phyloP scores from a whole-genome alignment of 2,888 invertebrate genomes.

The Tribolium freemani region DNA sequence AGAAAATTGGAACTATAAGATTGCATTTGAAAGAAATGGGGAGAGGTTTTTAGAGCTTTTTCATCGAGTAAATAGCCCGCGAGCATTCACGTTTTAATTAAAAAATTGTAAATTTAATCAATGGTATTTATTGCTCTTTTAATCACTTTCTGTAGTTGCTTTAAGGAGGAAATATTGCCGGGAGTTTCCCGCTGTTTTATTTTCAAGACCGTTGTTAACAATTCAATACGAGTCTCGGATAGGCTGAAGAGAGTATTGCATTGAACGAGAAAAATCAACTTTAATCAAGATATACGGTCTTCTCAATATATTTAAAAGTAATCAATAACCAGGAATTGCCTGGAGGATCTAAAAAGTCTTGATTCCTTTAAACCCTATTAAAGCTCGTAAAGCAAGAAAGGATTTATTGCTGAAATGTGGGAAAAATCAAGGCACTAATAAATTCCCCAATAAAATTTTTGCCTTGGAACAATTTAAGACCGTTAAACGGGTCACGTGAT shows the following conservation, averaged over 20 bases:
- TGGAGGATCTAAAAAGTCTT: conserved; percentile 12
- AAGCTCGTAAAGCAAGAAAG: conserved; percentile 4
- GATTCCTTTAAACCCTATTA: conserved; percentile 17
- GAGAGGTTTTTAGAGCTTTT: too few species aligned
- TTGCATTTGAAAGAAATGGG: not conserved
- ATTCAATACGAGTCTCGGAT: conserved; percentile 30
- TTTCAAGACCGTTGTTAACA: conserved; percentile 14
- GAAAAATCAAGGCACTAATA: not conserved
- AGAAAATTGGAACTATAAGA: conserved; percentile 4
- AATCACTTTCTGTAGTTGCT: conserved; percentile 10
- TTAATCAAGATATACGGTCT: conserved; percentile 35
- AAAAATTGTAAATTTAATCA: conserved; percentile 24
- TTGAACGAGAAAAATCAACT: conserved; percentile 22
- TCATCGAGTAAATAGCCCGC: not conserved
- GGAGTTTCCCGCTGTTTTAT: conserved; percentile 18
- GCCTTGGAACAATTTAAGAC: not conserved
- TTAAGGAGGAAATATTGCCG: conserved; percentile 22
- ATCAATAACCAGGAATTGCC: conserved; percentile 25
- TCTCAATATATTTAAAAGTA: conserved; percentile 33
- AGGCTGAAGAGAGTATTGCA: conserved; percentile 15
- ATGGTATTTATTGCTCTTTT: conserved; percentile 14
- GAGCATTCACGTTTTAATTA: conserved; percentile 20
- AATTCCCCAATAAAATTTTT: conserved; percentile 11
- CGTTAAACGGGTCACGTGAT: conserved; percentile 10
- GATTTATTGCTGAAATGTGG: conserved; percentile 14